Percentiles rank a stretch among this genome's conserved stretches.
phyloP scores from a whole-genome alignment of 1,140 invertebrate species.

The Cepaea nemoralis region DNA sequence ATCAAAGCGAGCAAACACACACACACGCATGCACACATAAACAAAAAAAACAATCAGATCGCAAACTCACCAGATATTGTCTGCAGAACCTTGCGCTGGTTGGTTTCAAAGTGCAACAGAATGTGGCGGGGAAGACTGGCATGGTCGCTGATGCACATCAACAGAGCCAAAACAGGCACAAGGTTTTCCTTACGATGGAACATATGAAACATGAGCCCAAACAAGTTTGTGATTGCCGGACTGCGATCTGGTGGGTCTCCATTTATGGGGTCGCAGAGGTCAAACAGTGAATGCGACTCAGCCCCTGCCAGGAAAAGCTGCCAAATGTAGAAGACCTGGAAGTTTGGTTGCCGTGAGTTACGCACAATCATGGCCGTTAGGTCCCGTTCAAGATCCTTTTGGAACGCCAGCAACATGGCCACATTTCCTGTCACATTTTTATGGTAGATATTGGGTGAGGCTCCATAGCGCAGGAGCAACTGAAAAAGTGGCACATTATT shows the following conservation, averaged over 20 bases:
- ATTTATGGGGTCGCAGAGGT: conserved; percentile 25
- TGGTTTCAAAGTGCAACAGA: conserved; percentile 29
- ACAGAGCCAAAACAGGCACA: conserved; percentile 30
- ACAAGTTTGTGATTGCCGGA: conserved; percentile 40
- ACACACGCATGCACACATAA: too few relatives aligned
- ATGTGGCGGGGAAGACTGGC: conserved; percentile 32
- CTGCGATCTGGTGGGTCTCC: conserved; percentile 1
- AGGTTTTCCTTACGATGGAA: conserved; percentile 34
- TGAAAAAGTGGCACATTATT: conserved; percentile 49
- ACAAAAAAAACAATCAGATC: too few relatives aligned
- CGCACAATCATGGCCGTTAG: conserved; percentile 28
- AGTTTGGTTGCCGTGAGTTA: conserved; percentile 31
- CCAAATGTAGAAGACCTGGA: conserved; percentile 46
- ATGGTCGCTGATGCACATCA: conserved; percentile 41
- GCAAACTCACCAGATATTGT: conserved; percentile 36
- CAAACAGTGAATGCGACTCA: conserved; percentile 48
- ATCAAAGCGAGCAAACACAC: too few relatives aligned
- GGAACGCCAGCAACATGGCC: conserved; percentile 52
- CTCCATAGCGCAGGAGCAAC: conserved; percentile 55
- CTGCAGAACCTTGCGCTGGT: conserved; percentile 29
- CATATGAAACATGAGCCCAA: conserved; percentile 41
- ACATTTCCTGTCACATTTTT: conserved; percentile 54
- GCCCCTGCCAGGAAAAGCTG: conserved; percentile 49
- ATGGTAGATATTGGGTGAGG: conserved; percentile 57
- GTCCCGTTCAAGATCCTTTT: conserved; percentile 48